phyloP scores from a whole-genome alignment of 2,888 invertebrate genomes.

The Cataglyphis albicans region DNA sequence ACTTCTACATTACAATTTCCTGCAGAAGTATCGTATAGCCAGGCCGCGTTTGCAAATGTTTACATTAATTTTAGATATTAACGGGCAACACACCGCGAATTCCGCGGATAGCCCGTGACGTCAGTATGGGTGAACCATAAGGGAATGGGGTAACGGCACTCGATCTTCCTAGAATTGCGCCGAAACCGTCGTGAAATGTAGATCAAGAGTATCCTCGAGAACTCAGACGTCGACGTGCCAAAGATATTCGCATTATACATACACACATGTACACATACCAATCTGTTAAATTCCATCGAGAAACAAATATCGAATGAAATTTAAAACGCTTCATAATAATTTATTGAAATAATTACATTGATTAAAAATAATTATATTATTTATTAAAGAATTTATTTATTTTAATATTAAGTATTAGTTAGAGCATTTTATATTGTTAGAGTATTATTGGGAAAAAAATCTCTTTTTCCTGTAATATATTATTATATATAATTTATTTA shows the following conservation, averaged over 20 bases:
- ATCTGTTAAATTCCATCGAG: constrained; percentile 14
- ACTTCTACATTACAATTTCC: constrained; percentile 63
- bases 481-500: not conserved
- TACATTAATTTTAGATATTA: constrained; percentile 68
- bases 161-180: constrained; percentile 35
- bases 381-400: not conserved
- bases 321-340: not conserved
- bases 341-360: not conserved
- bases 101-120: constrained; percentile 62
- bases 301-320: not conserved
- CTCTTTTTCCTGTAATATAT: not conserved
- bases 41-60: constrained; percentile 46
- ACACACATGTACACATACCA: not conserved
- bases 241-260: constrained; percentile 22
- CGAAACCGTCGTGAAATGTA: constrained; percentile 32
- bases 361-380: not conserved
- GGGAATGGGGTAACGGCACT: constrained; percentile 21
- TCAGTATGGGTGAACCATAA: constrained; percentile 52
- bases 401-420: not conserved
- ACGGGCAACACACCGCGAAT: constrained; percentile 24
- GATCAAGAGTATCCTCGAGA: constrained; percentile 29
- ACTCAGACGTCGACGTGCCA: constrained; percentile 4
- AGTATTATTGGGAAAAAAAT: not conserved
- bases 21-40: constrained; percentile 26
- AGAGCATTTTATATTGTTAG: not conserved